Percentiles rank a stretch among this genome's conserved stretches.
phyloP scores from a whole-genome alignment of 2,888 invertebrate genomes.

The Liopterus haemorrhoidalis region DNA sequence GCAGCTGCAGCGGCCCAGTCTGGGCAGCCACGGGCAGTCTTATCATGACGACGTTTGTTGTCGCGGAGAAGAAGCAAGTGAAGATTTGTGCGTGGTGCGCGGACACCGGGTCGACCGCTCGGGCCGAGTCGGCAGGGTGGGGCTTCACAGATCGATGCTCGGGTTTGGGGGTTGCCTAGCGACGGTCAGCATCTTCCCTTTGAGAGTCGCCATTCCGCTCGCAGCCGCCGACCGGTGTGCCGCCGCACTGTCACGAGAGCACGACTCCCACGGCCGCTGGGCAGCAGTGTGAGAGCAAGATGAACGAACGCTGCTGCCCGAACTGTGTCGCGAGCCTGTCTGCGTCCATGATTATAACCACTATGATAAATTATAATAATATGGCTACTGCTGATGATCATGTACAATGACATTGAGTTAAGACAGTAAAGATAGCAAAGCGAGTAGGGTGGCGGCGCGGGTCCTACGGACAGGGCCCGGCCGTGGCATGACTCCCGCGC shows the following conservation, averaged over 20 bases:
- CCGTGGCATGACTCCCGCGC: constrained; percentile 29
- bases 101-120: constrained; percentile 28
- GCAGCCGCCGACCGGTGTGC: constrained; percentile 40
- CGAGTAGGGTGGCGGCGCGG: constrained; percentile 11
- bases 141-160: constrained; percentile 46
- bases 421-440: neutral
- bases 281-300: neutral
- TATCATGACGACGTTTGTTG: constrained; percentile 5
- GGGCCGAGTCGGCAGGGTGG: constrained; percentile 44
- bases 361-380: too few species aligned
- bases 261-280: constrained; percentile 2
- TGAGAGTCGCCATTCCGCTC: constrained; percentile 41
- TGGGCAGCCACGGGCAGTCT: neutral
- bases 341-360: neutral
- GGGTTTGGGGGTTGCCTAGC: constrained; percentile 39
- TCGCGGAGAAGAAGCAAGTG: neutral
- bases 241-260: too few species aligned
- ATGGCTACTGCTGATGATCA: too few species aligned
- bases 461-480: constrained; percentile 29
- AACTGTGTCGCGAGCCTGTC: neutral
- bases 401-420: neutral
- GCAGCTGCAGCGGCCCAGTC: constrained; percentile 6
- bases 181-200: constrained; percentile 27
- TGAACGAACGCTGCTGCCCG: neutral
- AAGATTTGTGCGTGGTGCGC: constrained; percentile 3